A percentile compares a stretch with the other conserved stretches of the same genome.
Conservation (phyloP, 2,797 vertebrate species). For the Antennarius maculatus region DNA sequence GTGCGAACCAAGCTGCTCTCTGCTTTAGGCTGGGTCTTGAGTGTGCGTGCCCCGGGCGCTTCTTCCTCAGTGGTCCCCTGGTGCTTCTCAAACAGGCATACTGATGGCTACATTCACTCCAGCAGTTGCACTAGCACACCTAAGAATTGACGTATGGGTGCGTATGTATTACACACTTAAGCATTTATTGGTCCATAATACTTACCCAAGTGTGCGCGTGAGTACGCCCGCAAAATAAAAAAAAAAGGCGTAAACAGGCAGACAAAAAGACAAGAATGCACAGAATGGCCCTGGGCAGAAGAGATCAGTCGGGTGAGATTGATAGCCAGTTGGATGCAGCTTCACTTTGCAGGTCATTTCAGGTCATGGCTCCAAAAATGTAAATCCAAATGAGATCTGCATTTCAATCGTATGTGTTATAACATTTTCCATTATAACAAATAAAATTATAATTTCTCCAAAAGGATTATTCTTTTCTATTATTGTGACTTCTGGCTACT, state of each 20-base stretch:
- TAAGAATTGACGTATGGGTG: conserved; percentile 38
- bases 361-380: conserved; percentile 44
- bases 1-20: conserved; percentile 23
- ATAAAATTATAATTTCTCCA: neutral
- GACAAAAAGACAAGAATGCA: conserved; percentile 26
- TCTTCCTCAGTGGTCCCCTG: conserved; percentile 66
- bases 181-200: neutral
- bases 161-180: conserved; percentile 22
- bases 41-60: conserved; percentile 50
- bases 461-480: neutral
- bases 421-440: neutral
- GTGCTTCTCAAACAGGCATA: conserved; percentile 65
- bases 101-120: conserved; percentile 14
- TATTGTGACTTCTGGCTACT: neutral
- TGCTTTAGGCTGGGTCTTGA: conserved; percentile 39
- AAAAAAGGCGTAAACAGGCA: conserved; percentile 20
- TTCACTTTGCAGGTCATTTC: conserved; percentile 29
- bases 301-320: conserved; percentile 56
- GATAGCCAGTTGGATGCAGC: conserved; percentile 41
- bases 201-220: conserved; percentile 6
- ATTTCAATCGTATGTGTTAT: too few relatives aligned
- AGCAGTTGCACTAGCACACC: conserved; percentile 31
- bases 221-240: neutral
- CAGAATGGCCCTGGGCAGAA: conserved; percentile 45
- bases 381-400: conserved; percentile 10